Evolutionary conservation across 2,888 invertebrate genomes (phyloP).

Genomic region (Drosophila mulleri): DNA sequence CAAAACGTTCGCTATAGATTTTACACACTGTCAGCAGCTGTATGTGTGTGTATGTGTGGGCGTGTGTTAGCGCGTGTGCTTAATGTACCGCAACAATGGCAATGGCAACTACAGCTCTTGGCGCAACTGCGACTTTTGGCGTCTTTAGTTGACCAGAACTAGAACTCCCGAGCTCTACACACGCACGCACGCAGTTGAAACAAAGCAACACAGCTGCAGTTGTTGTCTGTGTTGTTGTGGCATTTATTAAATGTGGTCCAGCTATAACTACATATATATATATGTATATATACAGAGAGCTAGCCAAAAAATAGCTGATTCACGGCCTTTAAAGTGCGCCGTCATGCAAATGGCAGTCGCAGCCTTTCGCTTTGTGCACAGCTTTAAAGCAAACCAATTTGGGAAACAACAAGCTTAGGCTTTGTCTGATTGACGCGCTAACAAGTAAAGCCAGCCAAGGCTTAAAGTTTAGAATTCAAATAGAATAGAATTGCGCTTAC

Average conservation of each 20-base stretch:
- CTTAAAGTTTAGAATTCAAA: background rate
- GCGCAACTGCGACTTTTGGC: slow-evolving; percentile 9
- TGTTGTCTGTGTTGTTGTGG: slow-evolving; percentile 4
- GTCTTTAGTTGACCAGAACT: slow-evolving; percentile 23
- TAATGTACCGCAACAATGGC: slow-evolving; percentile 50
- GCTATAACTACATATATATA: slow-evolving; percentile 12
- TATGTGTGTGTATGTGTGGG: slow-evolving; percentile 8
- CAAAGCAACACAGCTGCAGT: background rate
- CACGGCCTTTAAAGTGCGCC: background rate
- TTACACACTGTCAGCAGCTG: slow-evolving; percentile 17
- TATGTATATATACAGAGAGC: too few species aligned
- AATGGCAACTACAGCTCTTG: slow-evolving; percentile 32
- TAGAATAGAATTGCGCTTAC: too few species aligned
- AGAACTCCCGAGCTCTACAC: background rate
- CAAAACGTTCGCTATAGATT: slow-evolving; percentile 25
- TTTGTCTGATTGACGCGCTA: background rate
- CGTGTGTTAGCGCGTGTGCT: slow-evolving; percentile 37
- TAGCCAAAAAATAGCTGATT: slow-evolving; percentile 1
- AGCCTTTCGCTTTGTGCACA: background rate
- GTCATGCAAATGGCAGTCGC: slow-evolving; percentile 1
- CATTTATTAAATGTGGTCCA: slow-evolving; percentile 24
- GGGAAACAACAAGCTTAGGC: background rate
- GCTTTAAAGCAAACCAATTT: slow-evolving; percentile 1
- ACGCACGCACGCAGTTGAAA: slow-evolving; percentile 8
- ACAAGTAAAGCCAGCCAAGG: background rate